Percentiles rank a stretch among this genome's conserved stretches.
Conservation (phyloP, 2,113 vertebrate species). For the Dolichallabes microphthalmus region DNA sequence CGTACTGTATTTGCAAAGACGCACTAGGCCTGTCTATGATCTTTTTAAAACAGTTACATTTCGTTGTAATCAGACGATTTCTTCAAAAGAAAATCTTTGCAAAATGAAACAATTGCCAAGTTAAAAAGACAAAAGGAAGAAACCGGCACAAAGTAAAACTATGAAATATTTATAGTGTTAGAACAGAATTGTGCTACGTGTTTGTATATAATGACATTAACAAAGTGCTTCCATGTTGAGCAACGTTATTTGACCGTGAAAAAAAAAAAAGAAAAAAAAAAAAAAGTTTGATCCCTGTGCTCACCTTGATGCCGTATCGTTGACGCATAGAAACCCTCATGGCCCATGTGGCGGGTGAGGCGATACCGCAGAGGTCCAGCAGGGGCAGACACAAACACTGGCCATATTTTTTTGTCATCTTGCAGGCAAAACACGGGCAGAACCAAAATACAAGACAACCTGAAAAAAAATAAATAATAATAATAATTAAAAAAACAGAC, state of each 20-base stretch:
- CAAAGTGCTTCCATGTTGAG: background rate
- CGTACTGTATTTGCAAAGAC: no score
- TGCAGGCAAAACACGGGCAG: conserved; percentile 68
- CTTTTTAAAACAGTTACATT: background rate
- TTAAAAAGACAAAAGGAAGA: background rate
- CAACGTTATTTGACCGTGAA: background rate
- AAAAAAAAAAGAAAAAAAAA: no score
- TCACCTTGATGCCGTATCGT: conserved; percentile 70
- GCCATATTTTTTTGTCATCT: conserved; percentile 56
- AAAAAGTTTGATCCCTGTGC: no score
- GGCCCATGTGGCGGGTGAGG: conserved; percentile 59
- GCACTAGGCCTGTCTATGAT: no score
- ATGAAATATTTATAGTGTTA: background rate
- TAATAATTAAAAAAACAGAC: no score
- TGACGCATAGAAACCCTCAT: conserved; percentile 71
- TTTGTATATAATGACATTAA: background rate
- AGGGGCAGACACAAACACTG: conserved; percentile 73
- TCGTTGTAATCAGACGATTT: background rate
- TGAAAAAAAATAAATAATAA: conserved; percentile 37
- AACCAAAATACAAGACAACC: conserved; percentile 74
- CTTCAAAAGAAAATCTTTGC: background rate
- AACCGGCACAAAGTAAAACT: background rate
- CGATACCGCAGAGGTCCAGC: conserved; percentile 55
- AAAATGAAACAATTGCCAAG: background rate
- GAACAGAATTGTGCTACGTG: background rate